Evolutionary conservation across 2,113 vertebrate species (phyloP), one percentile per base, ranked within the genome.

Genomic region (Psilopogon haemacephalus): DNA sequence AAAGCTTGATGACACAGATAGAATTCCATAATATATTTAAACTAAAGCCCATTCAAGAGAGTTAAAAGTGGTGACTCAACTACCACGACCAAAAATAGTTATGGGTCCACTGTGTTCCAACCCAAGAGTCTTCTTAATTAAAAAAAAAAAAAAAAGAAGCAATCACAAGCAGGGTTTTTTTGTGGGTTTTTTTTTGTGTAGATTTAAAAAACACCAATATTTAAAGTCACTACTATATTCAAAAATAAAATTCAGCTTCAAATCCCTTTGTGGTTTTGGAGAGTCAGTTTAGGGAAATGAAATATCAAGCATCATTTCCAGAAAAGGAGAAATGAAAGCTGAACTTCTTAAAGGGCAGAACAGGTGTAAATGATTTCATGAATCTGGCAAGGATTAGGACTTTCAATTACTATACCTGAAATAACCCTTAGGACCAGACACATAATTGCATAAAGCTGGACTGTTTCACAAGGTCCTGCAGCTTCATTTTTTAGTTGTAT

Each of bases 11-110:
- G 63, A 70, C 7, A 4, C 30, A 74, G 42, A 55, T 58, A 69
- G 71, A 80, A 68, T 88, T 92, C 84, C 58, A 55, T 30, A 44
- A 56, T 77, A 67, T 71, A 88, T 93, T 93, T 87, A 50, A 92
- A 70, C 56, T 56, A 30, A 30, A 73, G 30, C 35, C 42, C 33
- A 33, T 60, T 84, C 67, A 38, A 69, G 60, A 19, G 24, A 37
- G 37, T 73, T 83, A 42, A 64, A 93, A 73, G 52, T 38, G 44
- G 40, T 76, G 46, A 55, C 55, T 84, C 65, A 82, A 58, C 15
- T 63, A 92, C 79, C 28, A 62, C 15, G 72, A 58, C 16, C 67
- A 67, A 76, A 87, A 91, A 42, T 27, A 88, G 74, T 71, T 76
- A 79, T 20, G 46, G 68, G 15, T 7, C 40, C 38, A 68, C 27